These are phyloP conservation scores for Aelia acuminata DNA, from an alignment of 2,888 invertebrate species.

Conservation along the genomic window DNA sequence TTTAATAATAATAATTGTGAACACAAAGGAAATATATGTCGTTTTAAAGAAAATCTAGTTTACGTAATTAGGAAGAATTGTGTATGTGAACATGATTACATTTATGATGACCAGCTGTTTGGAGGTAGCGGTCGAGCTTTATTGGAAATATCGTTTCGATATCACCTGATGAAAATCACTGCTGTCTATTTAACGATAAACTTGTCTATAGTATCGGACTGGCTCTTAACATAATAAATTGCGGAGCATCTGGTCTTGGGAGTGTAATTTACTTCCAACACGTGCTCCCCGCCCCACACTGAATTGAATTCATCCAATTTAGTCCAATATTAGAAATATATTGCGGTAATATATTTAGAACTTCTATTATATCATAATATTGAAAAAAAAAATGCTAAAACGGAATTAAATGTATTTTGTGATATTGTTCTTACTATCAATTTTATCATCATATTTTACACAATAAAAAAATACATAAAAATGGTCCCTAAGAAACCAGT, in stretches of 20 bases:
- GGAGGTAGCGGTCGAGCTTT: background rate
- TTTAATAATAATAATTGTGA: no score
- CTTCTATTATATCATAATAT: background rate
- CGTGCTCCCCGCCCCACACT: background rate
- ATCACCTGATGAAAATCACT: background rate
- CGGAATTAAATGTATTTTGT: no score
- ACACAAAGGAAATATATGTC: no score
- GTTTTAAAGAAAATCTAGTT: no score
- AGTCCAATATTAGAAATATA: background rate
- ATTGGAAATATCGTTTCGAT: background rate
- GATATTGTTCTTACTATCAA: no score
- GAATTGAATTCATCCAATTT: background rate
- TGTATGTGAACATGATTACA: no score
- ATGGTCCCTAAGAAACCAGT: no score
- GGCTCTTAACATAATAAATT: background rate
- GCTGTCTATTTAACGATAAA: background rate
- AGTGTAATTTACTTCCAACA: background rate
- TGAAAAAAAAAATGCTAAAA: no score
- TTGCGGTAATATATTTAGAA: background rate
- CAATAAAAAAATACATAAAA: no score
- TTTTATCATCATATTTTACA: no score
- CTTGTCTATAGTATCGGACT: background rate
- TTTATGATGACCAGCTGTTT: background rate
- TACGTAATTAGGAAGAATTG: no score
- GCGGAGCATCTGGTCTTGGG: background rate